Conservation (phyloP, 2,113 vertebrate genomes). For the Hiodon tergisus region DNA sequence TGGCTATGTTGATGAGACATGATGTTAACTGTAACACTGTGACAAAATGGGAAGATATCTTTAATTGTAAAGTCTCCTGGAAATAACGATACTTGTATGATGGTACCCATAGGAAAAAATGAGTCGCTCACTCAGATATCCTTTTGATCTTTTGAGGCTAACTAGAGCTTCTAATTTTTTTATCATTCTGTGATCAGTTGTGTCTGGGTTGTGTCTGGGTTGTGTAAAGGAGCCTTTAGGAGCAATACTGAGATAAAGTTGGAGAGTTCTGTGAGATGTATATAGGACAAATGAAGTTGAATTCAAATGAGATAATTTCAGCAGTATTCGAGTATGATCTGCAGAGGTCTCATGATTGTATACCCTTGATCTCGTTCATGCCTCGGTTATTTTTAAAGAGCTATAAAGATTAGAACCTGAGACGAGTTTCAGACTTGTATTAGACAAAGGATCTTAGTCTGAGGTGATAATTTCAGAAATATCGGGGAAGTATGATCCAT, state of each 20-base stretch:
- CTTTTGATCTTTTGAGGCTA: conserved; percentile 17
- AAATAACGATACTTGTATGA: too few relatives aligned
- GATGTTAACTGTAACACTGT: too few relatives aligned
- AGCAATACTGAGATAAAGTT: not conserved
- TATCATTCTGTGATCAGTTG: conserved; percentile 7
- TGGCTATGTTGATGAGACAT: too few relatives aligned
- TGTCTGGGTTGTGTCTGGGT: conserved; percentile 9
- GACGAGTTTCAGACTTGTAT: not conserved
- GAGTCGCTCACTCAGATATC: conserved; percentile 16
- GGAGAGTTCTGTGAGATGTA: too few relatives aligned
- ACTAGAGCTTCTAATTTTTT: conserved; percentile 15
- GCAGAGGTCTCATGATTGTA: conserved; percentile 8
- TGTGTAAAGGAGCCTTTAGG: conserved; percentile 6
- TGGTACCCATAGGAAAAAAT: conserved; percentile 23
- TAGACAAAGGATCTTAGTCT: conserved; percentile 2
- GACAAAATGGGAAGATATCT: too few relatives aligned
- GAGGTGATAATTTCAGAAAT: too few relatives aligned
- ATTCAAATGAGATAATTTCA: conserved; percentile 21
- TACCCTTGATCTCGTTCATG: conserved; percentile 2
- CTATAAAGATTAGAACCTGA: not conserved
- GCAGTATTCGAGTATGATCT: conserved; percentile 9
- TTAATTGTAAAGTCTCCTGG: too few relatives aligned
- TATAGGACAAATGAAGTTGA: conserved; percentile 5
- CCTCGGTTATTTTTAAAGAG: not conserved
- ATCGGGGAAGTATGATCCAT: conserved; percentile 23